Percentiles rank a stretch among this genome's conserved stretches.
Conservation (phyloP, 1,140 invertebrate species). For the Atta cephalotes region DNA sequence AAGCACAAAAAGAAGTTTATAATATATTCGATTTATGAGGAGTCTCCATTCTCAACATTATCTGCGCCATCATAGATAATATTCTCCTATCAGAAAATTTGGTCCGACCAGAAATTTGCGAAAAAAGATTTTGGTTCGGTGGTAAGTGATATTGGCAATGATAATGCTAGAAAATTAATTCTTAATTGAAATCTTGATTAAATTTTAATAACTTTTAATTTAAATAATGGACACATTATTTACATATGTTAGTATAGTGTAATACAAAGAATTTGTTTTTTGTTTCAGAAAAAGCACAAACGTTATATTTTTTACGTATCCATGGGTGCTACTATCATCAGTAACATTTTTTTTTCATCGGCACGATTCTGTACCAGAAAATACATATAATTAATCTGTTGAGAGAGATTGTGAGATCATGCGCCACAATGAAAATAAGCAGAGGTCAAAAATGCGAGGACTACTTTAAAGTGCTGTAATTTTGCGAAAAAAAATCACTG, state of each 20-base stretch:
- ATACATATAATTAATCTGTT: constrained; percentile 87
- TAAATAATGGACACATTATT: not conserved
- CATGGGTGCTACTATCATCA: constrained; percentile 89
- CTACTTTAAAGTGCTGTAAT: not conserved
- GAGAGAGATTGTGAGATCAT: constrained; percentile 87
- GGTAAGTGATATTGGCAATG: constrained; percentile 83
- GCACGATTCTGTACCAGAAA: constrained; percentile 89
- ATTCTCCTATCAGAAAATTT: constrained; percentile 83
- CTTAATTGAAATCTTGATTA: not conserved
- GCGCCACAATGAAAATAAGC: constrained; percentile 88
- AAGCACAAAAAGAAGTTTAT: constrained; percentile 87
- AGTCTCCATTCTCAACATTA: constrained; percentile 86
- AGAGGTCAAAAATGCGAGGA: constrained; percentile 80
- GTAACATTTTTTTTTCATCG: constrained; percentile 87
- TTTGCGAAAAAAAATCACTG: too few species aligned
- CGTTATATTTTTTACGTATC: constrained; percentile 92
- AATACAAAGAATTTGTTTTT: constrained; percentile 14
- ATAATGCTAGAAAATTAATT: not conserved
- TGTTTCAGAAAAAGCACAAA: constrained; percentile 87
- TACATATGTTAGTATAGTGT: not conserved
- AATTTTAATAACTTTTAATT: not conserved
- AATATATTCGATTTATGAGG: constrained; percentile 92
- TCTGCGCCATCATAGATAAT: constrained; percentile 88
- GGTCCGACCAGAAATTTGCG: constrained; percentile 86
- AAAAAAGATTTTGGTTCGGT: constrained; percentile 88